Conservation (phyloP, 1,140 invertebrate species). For the Cherax quadricarinatus region DNA sequence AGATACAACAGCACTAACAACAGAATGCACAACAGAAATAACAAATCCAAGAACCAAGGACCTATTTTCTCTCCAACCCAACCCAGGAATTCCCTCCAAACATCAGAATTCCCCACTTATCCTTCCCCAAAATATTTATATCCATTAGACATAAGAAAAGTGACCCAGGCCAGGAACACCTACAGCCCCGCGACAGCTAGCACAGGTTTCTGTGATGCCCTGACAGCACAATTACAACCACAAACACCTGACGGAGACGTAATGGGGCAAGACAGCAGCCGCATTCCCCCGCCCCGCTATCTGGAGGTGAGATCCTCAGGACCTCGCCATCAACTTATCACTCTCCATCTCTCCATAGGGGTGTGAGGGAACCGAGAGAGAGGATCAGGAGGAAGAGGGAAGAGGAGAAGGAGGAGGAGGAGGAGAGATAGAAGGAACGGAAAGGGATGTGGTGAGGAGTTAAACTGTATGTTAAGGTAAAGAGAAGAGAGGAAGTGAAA, state of each 20-base stretch:
- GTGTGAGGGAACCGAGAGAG: background rate
- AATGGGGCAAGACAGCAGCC: background rate
- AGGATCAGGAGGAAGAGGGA: background rate
- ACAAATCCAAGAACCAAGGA: too few relatives aligned
- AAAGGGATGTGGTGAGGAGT: background rate
- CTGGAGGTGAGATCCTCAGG: background rate
- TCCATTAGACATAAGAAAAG: too few relatives aligned
- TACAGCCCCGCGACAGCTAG: too few relatives aligned
- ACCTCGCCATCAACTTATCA: background rate
- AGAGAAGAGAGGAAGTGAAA: background rate
- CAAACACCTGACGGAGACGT: conserved; percentile 13
- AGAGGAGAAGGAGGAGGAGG: background rate
- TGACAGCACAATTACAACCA: conserved; percentile 23
- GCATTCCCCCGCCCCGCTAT: background rate
- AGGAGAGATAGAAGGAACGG: background rate
- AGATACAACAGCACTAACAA: too few relatives aligned
- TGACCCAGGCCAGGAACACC: too few relatives aligned
- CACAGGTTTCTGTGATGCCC: background rate
- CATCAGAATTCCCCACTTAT: too few relatives aligned
- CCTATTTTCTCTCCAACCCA: too few relatives aligned
- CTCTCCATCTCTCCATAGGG: background rate
- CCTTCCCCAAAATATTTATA: too few relatives aligned
- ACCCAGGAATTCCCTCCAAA: too few relatives aligned
- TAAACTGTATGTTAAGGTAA: background rate
- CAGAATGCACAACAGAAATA: too few relatives aligned